phyloP scores from a whole-genome alignment of 2,113 vertebrate genomes.

The Cyphomyrus discorhynchus region DNA sequence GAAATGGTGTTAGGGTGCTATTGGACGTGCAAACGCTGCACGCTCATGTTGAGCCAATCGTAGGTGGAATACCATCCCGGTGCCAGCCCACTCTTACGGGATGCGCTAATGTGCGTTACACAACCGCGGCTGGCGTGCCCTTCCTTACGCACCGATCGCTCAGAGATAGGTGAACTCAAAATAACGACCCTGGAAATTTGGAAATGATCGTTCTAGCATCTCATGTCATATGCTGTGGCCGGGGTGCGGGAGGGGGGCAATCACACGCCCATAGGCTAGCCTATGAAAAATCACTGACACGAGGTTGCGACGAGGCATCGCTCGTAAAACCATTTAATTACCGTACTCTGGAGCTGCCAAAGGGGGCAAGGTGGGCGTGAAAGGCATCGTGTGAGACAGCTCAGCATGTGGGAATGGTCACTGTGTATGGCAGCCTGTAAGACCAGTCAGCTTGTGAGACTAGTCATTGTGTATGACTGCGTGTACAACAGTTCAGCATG shows the following conservation, averaged over 20 bases:
- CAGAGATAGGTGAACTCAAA: not conserved
- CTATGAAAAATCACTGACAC: not conserved
- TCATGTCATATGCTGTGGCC: not conserved
- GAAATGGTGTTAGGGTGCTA: not conserved
- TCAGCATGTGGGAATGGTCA: not conserved
- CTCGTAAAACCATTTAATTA: not conserved
- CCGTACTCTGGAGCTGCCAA: not conserved
- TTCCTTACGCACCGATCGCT: not conserved
- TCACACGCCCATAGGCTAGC: not conserved
- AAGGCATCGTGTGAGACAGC: not conserved
- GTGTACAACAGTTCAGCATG: not conserved
- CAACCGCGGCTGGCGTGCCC: not conserved
- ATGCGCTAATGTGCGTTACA: not conserved
- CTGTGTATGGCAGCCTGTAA: not conserved
- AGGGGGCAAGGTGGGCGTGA: not conserved
- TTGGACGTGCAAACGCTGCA: not conserved
- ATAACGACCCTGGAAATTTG: not conserved
- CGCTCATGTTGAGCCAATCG: not conserved
- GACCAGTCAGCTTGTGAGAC: not conserved
- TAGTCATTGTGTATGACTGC: not conserved
- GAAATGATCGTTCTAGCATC: not conserved
- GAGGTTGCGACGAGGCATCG: not conserved
- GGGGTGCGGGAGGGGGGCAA: not conserved
- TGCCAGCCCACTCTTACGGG: not conserved
- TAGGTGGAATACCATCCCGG: not conserved